Conservation (phyloP, 2,888 invertebrate genomes). For the Idaea dimidiata region DNA sequence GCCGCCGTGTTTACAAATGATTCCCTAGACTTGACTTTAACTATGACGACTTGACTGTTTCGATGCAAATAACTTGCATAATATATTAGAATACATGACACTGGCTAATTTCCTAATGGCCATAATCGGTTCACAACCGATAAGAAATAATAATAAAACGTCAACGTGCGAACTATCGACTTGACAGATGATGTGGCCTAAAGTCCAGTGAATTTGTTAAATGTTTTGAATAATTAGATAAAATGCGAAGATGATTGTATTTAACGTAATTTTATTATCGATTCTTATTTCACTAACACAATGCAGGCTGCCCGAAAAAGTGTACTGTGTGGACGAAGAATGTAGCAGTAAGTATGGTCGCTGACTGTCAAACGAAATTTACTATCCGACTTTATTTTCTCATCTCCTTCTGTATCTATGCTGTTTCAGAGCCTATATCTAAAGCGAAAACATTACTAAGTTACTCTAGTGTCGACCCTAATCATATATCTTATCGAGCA, state of each 20-base stretch:
- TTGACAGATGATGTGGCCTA: conserved; percentile 80
- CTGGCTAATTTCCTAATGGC: no score
- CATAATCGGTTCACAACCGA: no score
- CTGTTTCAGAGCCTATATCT: conserved; percentile 82
- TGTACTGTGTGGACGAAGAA: conserved; percentile 85
- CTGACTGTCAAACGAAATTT: conserved; percentile 23
- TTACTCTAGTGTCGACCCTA: conserved; percentile 79
- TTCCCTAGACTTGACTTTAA: no score
- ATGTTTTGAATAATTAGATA: conserved; percentile 48
- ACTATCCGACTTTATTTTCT: conserved; percentile 32
- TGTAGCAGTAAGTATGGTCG: conserved; percentile 82
- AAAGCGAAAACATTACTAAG: conserved; percentile 79
- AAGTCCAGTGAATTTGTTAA: conserved; percentile 58
- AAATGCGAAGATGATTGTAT: conserved; percentile 75
- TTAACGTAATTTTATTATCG: conserved; percentile 63
- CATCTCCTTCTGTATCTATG: conserved; percentile 29
- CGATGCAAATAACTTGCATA: no score
- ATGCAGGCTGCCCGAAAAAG: conserved; percentile 83
- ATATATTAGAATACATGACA: no score
- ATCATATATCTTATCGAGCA: conserved; percentile 81
- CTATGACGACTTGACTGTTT: no score
- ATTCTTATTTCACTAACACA: conserved; percentile 56
- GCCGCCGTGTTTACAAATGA: no score
- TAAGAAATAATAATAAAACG: no score
- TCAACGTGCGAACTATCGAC: conserved; percentile 41